Conservation (phyloP, 2,888 invertebrate species). For the Carpatolechia fugitivella region DNA sequence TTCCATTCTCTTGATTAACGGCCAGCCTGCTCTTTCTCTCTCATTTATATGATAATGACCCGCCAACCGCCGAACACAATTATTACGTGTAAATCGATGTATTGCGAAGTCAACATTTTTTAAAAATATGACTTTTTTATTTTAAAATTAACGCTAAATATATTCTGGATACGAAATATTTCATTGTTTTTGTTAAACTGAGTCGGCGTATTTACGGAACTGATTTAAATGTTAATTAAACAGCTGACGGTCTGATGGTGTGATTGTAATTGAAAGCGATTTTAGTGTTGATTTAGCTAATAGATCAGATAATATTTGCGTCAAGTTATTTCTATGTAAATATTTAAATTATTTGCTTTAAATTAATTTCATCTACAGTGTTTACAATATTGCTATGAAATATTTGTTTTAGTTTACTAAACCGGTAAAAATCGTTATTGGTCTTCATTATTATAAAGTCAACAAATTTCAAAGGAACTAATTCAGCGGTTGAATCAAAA, state of each 20-base stretch:
- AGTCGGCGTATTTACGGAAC: slow-evolving; percentile 54
- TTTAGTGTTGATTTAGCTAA: slow-evolving; percentile 59
- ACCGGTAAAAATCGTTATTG: too few species aligned
- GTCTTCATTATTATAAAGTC: too few species aligned
- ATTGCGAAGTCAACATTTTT: slow-evolving; percentile 42
- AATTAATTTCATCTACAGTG: too few species aligned
- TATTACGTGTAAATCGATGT: slow-evolving; percentile 69
- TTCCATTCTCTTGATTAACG: slow-evolving; percentile 74
- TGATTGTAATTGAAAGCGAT: slow-evolving; percentile 55
- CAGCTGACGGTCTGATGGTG: slow-evolving; percentile 48
- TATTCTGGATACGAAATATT: slow-evolving; percentile 27
- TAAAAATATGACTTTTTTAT: slow-evolving; percentile 49
- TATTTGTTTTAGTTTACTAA: too few species aligned
- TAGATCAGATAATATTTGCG: slow-evolving; percentile 59
- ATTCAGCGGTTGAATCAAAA: too few species aligned
- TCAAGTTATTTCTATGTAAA: too few species aligned
- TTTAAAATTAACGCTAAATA: slow-evolving; percentile 40
- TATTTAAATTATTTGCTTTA: neutral
- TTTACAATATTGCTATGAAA: too few species aligned
- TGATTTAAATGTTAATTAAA: slow-evolving; percentile 60
- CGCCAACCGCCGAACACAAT: slow-evolving; percentile 64
- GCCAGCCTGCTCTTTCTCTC: slow-evolving; percentile 72
- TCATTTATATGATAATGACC: slow-evolving; percentile 77
- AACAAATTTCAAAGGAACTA: too few species aligned
- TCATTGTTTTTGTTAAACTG: slow-evolving; percentile 53